Evolutionary conservation across 2,888 invertebrate genomes (phyloP).

Genomic region (Amphipyra berbera): DNA sequence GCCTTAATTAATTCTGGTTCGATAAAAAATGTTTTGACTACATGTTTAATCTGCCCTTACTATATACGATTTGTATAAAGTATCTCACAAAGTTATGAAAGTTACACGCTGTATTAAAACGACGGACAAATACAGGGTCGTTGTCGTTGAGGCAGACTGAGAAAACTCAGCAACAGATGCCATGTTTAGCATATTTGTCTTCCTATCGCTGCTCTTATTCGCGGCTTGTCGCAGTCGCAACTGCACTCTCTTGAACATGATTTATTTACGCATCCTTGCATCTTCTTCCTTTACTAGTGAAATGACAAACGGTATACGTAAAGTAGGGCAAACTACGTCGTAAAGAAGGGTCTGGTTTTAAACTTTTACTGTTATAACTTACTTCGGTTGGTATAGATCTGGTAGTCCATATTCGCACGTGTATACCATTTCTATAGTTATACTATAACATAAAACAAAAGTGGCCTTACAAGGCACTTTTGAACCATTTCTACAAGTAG

Average conservation of each 20-base stretch:
- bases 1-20: no score
- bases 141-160: slow-evolving; percentile 15
- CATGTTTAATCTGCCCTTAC: no score
- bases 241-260: slow-evolving; percentile 47
- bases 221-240: slow-evolving; percentile 35
- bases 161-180: slow-evolving; percentile 48
- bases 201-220: slow-evolving; percentile 33
- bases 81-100: slow-evolving; percentile 1
- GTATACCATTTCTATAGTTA: no score
- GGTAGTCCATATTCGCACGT: no score
- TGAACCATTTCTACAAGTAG: no score
- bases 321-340: neutral
- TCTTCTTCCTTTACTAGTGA: slow-evolving; percentile 21
- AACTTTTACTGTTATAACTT: no score
- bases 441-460: no score
- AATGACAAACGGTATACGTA: slow-evolving; percentile 6
- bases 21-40: no score
- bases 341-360: neutral
- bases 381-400: no score
- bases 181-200: slow-evolving; percentile 50
- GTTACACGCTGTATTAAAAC: slow-evolving; percentile 10
- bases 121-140: slow-evolving; percentile 5
- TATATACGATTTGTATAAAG: no score
- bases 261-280: slow-evolving; percentile 41
- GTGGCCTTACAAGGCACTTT: no score